Base-by-base conservation (phyloP, 35 echinoderm and acorn worm species). In the Lytechinus pictus region DNA sequence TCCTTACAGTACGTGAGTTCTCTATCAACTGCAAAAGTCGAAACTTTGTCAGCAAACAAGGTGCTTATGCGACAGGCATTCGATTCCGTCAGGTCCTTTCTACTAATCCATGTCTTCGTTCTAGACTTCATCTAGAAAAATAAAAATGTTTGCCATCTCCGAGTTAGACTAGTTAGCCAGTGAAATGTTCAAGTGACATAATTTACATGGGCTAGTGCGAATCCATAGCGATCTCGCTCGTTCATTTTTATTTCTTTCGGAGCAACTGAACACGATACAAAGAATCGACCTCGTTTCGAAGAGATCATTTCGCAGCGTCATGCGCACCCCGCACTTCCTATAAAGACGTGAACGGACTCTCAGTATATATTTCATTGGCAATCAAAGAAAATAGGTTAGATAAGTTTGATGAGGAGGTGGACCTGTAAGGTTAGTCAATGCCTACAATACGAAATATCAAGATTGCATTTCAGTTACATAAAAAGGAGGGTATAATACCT, bases 1-100 rank as follows among this genome's bases (percentile, higher is more conserved):
- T 79, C 66, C 66, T 79, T 79, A 19, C 66, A 79, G 66, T 79
- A n/a, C 66, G 66, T 79, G 66, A 79, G 66, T 79, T 79, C 66
- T 79, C 66, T 79, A 79, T 79, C 21, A 79, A 79, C 66, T 79
- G 66, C 66, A 79, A 5, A 14, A 79, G 19, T 79, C 66, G 66
- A n/a, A 79, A 79, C 66, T 79, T 24, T n/a, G 66, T 79, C 16
- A 79, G 66, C 66, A 79, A 79, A 79, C 66, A 79, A 79, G 66
- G 21, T 79, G 66, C 66, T 79, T 79, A 79, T 79, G 21, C n/a
- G 66, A 79, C 66, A 79, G 19, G 19, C 16, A 79, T 79, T 24
- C 66, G 66, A 79, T 79, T 3, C 21, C 19, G 4, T 16, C 66
- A 7, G 19, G 66, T 24, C 66, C n/a, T 79, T 79, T 79, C 12